Evolutionary conservation across 1,140 invertebrate species (phyloP).

Genomic region (Trachymyrmex cornetzi): DNA sequence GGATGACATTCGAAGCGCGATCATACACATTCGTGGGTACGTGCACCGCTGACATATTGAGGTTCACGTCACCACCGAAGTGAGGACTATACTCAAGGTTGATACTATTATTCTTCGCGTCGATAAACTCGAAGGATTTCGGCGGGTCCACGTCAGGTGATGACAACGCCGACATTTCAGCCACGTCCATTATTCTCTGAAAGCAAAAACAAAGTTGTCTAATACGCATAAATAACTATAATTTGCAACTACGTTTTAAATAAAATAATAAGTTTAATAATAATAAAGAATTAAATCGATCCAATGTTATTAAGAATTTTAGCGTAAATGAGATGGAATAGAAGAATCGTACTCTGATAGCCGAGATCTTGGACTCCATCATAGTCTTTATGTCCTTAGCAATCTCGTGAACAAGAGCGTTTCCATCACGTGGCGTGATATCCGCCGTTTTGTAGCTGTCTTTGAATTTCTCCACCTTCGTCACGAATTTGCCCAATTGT

Average conservation of each 20-base stretch:
- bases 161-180: constrained; percentile 91
- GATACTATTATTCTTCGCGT: constrained; percentile 90
- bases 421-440: constrained; percentile 90
- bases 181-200: constrained; percentile 93
- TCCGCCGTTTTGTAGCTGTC: constrained; percentile 92
- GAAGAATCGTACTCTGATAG: constrained; percentile 89
- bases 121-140: constrained; percentile 90
- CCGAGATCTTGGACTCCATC: constrained; percentile 94
- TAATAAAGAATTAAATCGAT: neutral
- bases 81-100: constrained; percentile 90
- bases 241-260: neutral
- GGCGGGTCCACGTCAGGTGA: constrained; percentile 88
- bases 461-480: constrained; percentile 90
- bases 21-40: constrained; percentile 98
- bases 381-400: constrained; percentile 92
- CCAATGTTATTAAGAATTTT: neutral
- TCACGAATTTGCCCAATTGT: constrained; percentile 91
- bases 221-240: constrained; percentile 6
- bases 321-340: neutral
- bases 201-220: constrained; percentile 50
- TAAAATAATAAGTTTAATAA: neutral
- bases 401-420: constrained; percentile 91
- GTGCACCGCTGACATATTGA: constrained; percentile 95
- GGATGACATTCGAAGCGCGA: constrained; percentile 86
- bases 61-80: constrained; percentile 94